phyloP scores from a whole-genome alignment of 2,888 invertebrate genomes.

The Neoaliturus tenellus region DNA sequence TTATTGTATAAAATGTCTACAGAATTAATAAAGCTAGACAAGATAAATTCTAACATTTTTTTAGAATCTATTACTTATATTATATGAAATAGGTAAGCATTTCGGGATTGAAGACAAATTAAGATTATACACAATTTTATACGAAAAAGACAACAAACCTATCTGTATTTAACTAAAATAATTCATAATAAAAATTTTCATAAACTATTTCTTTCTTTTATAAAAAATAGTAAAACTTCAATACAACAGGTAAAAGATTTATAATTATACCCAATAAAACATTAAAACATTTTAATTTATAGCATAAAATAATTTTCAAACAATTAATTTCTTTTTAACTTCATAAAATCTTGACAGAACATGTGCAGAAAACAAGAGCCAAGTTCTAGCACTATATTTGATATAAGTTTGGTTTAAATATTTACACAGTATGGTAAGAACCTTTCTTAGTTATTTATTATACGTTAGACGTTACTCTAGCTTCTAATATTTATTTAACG shows the following conservation, averaged over 20 bases:
- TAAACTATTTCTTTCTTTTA: background rate
- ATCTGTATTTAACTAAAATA: background rate
- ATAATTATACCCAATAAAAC: no score
- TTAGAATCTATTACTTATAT: slow-evolving; percentile 45
- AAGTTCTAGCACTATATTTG: slow-evolving; percentile 17
- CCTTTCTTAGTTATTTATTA: background rate
- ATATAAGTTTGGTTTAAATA: background rate
- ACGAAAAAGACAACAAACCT: background rate
- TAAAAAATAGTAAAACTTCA: background rate
- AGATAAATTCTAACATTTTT: slow-evolving; percentile 32
- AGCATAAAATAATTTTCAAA: background rate
- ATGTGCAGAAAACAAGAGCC: background rate
- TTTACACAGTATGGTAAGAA: slow-evolving; percentile 9
- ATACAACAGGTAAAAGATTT: background rate
- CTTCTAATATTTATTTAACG: slow-evolving; percentile 21
- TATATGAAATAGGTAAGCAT: background rate
- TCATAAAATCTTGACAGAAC: background rate
- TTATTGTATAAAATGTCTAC: slow-evolving; percentile 43
- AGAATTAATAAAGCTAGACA: slow-evolving; percentile 52
- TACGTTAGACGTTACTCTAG: slow-evolving; percentile 11
- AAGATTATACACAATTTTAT: background rate
- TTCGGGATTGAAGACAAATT: background rate
- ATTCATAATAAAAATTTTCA: background rate
- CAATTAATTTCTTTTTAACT: no score
- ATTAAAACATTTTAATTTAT: no score